Base-by-base conservation (phyloP, 1,140 invertebrate genomes). In the Uloborus diversus region DNA sequence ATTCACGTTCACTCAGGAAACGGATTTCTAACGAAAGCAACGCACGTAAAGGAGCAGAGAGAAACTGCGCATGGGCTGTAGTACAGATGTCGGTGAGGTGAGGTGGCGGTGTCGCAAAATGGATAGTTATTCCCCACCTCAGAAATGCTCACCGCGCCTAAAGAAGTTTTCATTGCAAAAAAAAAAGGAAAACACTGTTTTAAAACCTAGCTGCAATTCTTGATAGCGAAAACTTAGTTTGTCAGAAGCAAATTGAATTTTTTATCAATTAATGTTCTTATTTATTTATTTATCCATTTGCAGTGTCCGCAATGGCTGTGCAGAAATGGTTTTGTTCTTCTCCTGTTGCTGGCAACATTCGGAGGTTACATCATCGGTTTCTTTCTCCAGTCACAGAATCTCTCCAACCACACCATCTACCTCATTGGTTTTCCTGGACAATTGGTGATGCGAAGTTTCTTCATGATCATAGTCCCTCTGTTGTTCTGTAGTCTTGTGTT, bases 391-490 rank as follows among this genome's bases (percentile, higher is more conserved):
- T 53, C 65, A 17, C 51, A 69, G 20, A 42, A 59, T 9, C 37
- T 79, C 13, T 61, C 64, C 51, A 69, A 68, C 20, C 65, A 79
- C 9, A 69, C 65, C 28, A 47, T 79, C 25, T 9, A 59, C 30
- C 51, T 81, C 14, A 61, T 81, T 3, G 73, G 80, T 3, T 73
- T 83, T 13, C 82, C 82, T 0, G 81, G 82, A 53, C 78, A 73
- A n/a, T 53, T 83, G 0, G 70, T 81, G n/a, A 57, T 83, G 17
- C 51, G 80, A 30, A 49, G 80, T 11, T 83, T 83, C 27, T 30
- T 81, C n/a, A 80, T 83, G 80, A 76, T 83, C 33, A 80, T 83
- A 11, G 78, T 81, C 9, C 82, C 82, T 2, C 47, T 83, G 13
- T 59, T 83, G 3, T 62, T 81, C 20, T 81, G 79, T 53, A 75